Percentiles rank a stretch among this genome's conserved stretches.
Conservation (phyloP, 2,797 vertebrate genomes). For the Diplodus puntazzo region DNA sequence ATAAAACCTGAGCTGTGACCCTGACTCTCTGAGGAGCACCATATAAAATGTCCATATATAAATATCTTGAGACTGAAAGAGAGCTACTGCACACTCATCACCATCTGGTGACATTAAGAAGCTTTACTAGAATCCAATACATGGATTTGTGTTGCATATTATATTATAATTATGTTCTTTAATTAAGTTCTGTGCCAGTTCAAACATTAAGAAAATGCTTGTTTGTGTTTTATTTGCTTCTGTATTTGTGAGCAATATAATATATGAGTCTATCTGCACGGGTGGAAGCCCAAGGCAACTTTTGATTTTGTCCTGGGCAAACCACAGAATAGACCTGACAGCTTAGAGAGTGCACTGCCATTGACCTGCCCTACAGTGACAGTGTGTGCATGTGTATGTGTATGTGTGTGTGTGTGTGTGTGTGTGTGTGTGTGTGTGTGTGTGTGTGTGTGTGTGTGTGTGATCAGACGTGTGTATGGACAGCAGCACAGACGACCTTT, state of each 20-base stretch:
- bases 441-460: slow-evolving; percentile 3
- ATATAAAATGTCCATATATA: slow-evolving; percentile 23
- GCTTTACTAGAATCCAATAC: slow-evolving; percentile 3
- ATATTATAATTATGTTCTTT: neutral
- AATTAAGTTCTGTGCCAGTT: neutral
- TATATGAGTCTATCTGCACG: slow-evolving; percentile 2
- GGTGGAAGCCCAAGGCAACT: slow-evolving; percentile 36
- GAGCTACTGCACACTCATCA: neutral
- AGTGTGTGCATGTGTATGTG: slow-evolving; percentile 29
- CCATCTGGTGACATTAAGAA: slow-evolving; percentile 9
- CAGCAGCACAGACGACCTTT: slow-evolving; percentile 58
- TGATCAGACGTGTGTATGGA: slow-evolving; percentile 23
- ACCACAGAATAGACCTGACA: slow-evolving; percentile 54
- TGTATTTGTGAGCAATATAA: neutral
- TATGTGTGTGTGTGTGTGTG: slow-evolving; percentile 1
- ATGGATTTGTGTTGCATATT: neutral
- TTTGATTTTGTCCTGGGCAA: slow-evolving; percentile 35
- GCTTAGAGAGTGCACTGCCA: slow-evolving; percentile 54
- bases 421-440: slow-evolving; percentile 15
- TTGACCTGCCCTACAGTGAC: slow-evolving; percentile 50
- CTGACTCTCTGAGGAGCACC: slow-evolving; percentile 23
- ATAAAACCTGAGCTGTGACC: slow-evolving; percentile 45
- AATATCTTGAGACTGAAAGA: slow-evolving; percentile 20
- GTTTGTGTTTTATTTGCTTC: neutral
- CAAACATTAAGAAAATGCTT: neutral